These are phyloP conservation scores for Gila robusta DNA, from an alignment of 2,797 vertebrate genomes.

Conservation along the genomic window DNA sequence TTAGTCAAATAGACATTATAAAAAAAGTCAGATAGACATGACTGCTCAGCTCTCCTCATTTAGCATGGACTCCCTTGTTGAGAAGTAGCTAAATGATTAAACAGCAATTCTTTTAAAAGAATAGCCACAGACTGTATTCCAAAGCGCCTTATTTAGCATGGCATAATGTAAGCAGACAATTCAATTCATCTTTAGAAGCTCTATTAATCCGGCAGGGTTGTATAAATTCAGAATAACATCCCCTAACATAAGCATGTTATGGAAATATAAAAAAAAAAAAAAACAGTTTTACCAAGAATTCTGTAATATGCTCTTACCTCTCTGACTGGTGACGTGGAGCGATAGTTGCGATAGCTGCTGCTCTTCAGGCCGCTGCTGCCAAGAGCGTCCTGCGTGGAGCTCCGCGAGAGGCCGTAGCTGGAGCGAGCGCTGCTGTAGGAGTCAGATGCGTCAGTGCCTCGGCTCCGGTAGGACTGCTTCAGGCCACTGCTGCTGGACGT, in stretches of 20 bases:
- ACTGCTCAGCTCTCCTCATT: constrained; percentile 16
- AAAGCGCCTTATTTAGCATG: neutral
- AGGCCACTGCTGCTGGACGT: constrained; percentile 78
- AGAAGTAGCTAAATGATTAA: constrained; percentile 29
- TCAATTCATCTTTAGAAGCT: neutral
- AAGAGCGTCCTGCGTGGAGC: constrained; percentile 81
- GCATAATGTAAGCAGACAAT: constrained; percentile 11
- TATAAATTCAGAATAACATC: neutral
- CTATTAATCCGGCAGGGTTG: neutral
- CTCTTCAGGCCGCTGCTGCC: constrained; percentile 66
- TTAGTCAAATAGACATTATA: constrained; percentile 34
- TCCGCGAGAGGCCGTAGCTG: constrained; percentile 73
- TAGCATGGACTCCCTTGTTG: constrained; percentile 25
- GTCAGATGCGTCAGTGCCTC: constrained; percentile 78
- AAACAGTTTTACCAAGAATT: neutral
- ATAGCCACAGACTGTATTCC: constrained; percentile 2
- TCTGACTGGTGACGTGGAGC: constrained; percentile 70
- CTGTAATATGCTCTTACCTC: constrained; percentile 79
- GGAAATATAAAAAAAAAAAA: neutral
- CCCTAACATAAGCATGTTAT: neutral
- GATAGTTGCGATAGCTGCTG: constrained; percentile 69
- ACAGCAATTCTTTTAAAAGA: constrained; percentile 3
- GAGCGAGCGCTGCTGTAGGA: constrained; percentile 74
- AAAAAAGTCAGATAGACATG: constrained; percentile 33
- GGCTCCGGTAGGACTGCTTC: constrained; percentile 82